phyloP scores from a whole-genome alignment of 1,140 invertebrate species.

The Arion vulgaris region DNA sequence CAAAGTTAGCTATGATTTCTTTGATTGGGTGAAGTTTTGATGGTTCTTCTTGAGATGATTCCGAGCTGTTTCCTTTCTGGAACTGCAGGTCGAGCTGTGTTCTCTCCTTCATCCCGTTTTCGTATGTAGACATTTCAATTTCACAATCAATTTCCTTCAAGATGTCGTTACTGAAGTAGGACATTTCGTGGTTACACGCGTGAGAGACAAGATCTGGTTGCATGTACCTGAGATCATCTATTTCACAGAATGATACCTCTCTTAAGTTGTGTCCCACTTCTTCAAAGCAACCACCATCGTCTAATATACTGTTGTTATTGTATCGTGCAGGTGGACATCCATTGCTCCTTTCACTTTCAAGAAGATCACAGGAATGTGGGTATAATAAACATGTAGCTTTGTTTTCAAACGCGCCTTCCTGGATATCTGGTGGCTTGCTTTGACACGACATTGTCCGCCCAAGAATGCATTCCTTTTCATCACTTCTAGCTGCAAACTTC shows the following conservation, averaged over 20 bases:
- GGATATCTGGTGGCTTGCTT: not conserved
- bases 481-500: slow-evolving; percentile 24
- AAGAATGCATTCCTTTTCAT: slow-evolving; percentile 36
- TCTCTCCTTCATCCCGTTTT: not conserved
- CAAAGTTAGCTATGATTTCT: not conserved
- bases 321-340: not conserved
- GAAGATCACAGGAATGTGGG: slow-evolving; percentile 48
- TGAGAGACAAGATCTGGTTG: not conserved
- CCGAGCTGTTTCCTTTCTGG: not conserved
- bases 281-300: not conserved
- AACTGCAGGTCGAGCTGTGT: not conserved
- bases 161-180: slow-evolving; percentile 11
- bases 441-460: slow-evolving; percentile 49
- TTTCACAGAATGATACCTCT: slow-evolving; percentile 11
- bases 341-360: not conserved
- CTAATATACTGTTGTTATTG: too few species aligned
- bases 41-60: not conserved
- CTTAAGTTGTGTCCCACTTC: not conserved
- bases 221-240: slow-evolving; percentile 15
- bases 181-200: not conserved
- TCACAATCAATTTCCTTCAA: not conserved
- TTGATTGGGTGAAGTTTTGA: not conserved
- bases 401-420: not conserved
- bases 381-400: slow-evolving; percentile 29
- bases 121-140: slow-evolving; percentile 6